Conservation (phyloP, 2,113 vertebrate genomes). For the Scalopus aquaticus region DNA sequence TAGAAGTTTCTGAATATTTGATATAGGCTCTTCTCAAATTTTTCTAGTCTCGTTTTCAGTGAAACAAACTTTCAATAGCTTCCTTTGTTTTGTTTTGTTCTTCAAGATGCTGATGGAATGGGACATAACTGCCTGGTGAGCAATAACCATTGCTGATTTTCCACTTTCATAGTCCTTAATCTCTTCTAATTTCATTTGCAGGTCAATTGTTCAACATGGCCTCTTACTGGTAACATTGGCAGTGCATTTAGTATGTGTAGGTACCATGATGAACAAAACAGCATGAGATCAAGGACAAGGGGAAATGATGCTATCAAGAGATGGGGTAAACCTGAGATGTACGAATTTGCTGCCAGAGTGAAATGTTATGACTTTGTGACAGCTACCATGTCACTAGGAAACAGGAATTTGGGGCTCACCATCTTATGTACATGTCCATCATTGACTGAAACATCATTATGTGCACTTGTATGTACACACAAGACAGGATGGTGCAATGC, state of each 20-base stretch:
- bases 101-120: neutral
- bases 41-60: neutral
- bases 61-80: too few species aligned
- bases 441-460: neutral
- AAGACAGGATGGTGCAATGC: neutral
- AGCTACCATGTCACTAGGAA: neutral
- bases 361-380: neutral
- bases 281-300: neutral
- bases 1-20: neutral
- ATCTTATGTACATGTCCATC: neutral
- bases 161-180: neutral
- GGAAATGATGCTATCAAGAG: neutral
- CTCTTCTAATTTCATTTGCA: neutral
- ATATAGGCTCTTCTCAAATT: neutral
- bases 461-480: neutral
- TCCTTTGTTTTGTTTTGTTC: neutral
- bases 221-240: neutral
- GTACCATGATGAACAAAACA: neutral
- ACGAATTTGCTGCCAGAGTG: neutral
- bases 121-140: neutral
- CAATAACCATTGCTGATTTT: neutral
- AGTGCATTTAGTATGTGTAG: neutral
- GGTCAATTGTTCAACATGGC: neutral
- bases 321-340: neutral
- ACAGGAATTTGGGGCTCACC: neutral